A percentile compares a stretch with the other conserved stretches of the same genome.
Conservation (phyloP, 2,888 invertebrate species). For the Hypomecis punctinalis region DNA sequence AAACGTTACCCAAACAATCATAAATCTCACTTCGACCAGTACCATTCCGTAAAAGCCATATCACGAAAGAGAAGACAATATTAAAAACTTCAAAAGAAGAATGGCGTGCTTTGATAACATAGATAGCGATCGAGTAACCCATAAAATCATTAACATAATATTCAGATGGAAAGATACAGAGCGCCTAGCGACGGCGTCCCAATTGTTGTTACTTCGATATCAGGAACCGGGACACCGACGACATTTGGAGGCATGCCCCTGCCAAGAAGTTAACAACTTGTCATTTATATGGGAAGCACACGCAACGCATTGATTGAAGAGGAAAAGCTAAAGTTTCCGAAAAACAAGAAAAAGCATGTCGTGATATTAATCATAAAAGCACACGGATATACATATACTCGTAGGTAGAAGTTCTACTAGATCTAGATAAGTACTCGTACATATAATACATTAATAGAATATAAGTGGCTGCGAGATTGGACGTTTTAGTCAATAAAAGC, state of each 20-base stretch:
- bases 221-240: slow-evolving; percentile 25
- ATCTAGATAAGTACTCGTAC: no score
- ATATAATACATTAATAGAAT: no score
- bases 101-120: slow-evolving; percentile 20
- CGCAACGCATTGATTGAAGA: slow-evolving; percentile 2
- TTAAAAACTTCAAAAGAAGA: slow-evolving; percentile 24
- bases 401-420: not conserved
- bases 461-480: no score
- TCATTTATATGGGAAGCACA: slow-evolving; percentile 4
- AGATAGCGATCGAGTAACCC: slow-evolving; percentile 28
- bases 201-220: slow-evolving; percentile 28
- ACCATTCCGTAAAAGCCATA: not conserved
- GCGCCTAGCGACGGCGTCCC: slow-evolving; percentile 23
- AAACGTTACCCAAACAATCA: not conserved
- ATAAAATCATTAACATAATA: slow-evolving; percentile 37
- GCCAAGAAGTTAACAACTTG: slow-evolving; percentile 5
- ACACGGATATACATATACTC: no score
- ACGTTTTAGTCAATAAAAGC: no score
- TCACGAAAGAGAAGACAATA: slow-evolving; percentile 16
- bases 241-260: slow-evolving; percentile 5
- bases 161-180: slow-evolving; percentile 22
- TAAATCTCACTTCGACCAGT: not conserved
- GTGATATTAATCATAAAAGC: no score
- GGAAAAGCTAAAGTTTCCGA: not conserved
- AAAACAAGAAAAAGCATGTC: not conserved